Evolutionary conservation across 53 echinoderm and acorn worm species (phyloP).

Genomic region (Holothuria scabra): DNA sequence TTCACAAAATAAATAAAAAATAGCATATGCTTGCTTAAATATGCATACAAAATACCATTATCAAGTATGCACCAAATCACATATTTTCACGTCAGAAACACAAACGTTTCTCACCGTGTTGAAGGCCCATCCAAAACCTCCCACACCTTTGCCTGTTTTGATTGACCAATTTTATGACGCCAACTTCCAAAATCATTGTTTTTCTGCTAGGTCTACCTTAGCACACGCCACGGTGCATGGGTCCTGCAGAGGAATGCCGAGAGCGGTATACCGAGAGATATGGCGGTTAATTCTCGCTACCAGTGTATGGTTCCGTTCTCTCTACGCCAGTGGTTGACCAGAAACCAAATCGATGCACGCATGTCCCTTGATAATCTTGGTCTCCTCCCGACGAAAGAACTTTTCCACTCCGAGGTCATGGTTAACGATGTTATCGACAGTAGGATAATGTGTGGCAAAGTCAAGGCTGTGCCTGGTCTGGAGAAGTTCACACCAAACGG

Average conservation of each 20-base stretch:
- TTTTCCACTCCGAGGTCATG: conserved; percentile 79
- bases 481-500: conserved; percentile 76
- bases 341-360: conserved; percentile 33
- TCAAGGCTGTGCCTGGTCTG: conserved; percentile 75
- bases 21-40: too few relatives aligned
- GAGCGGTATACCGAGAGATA: conserved; percentile 70
- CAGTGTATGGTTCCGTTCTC: conserved; percentile 60
- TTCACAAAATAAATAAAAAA: too few relatives aligned
- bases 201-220: conserved; percentile 66
- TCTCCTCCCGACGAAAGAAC: conserved; percentile 58
- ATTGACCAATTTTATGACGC: too few relatives aligned
- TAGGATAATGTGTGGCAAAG: conserved; percentile 77
- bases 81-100: too few relatives aligned
- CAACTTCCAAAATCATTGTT: neutral
- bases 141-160: too few relatives aligned
- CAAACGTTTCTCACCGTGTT: too few relatives aligned
- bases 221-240: conserved; percentile 84
- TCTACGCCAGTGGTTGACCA: conserved; percentile 52
- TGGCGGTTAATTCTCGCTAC: conserved; percentile 67
- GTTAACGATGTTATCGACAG: conserved; percentile 80
- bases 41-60: too few relatives aligned
- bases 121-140: too few relatives aligned
- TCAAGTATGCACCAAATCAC: too few relatives aligned
- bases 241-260: conserved; percentile 74
- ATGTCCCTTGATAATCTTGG: conserved; percentile 73